Base-by-base conservation (phyloP, 1,140 invertebrate species). In the Apis cerana region DNA sequence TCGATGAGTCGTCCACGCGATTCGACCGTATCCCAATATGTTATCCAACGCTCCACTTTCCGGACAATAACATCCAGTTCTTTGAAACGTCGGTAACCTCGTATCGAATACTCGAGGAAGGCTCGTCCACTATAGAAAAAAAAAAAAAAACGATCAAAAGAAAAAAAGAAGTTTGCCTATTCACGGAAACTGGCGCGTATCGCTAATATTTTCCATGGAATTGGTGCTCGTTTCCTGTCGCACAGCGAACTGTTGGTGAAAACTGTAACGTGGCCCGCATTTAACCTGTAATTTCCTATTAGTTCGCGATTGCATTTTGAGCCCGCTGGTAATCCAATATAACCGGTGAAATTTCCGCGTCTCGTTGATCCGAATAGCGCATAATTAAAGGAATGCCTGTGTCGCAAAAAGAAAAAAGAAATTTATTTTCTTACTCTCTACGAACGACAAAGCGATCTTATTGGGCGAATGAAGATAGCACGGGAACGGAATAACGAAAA, bases 281-380 rank as follows among this genome's bases (percentile, higher is more conserved):
- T 81, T 19, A 54, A 43, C 54, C 13, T 19, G 43, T 23, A 59
- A 75, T 81, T 81, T 65, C 80, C 80, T 67, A 43, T 67, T 65
- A 43, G n/a, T n/a, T n/a, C 12, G 33, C 70, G 61, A 75, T 75
- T 59, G 33, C 33, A 43, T 62, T 58, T 67, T 75, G 10, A 23
- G 17, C 5, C n/a, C 15, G 9, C 23, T 48, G 67, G 71, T 75
- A 67, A 81, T 81, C 68, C 27, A 21, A 27, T 65, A 50, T 27
- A 56, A 65, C 59, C 59, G 52, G 21, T 80, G 78, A 80, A 74
- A 81, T 81, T 81, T 67, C 72, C 80, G 71, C 23, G 71, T 81
- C 80, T 59, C 79, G 62, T 81, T 75, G 43, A 59, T 75, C 54
- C 62, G 27, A 75, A 81, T 75, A 33, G 71, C 43, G 27, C n/a